Percentiles rank a stretch among this genome's conserved stretches.
These are phyloP conservation scores for Bubo scandiacus DNA, from an alignment of 2,113 vertebrate species.

Conservation along the genomic window DNA sequence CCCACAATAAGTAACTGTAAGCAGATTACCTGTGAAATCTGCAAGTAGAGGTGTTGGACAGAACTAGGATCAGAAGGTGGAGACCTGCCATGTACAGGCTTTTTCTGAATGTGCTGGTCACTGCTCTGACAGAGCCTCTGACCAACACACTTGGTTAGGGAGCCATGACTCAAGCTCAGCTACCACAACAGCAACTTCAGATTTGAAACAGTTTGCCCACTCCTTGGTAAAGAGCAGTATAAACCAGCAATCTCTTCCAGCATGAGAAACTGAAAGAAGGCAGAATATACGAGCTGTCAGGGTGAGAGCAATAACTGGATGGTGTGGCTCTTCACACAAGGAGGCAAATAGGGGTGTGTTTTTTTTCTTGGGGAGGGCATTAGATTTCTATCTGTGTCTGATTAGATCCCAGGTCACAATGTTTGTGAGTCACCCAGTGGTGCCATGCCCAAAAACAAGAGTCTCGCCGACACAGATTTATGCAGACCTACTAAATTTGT, in stretches of 20 bases:
- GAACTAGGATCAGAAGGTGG: neutral
- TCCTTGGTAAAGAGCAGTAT: neutral
- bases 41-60: neutral
- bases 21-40: neutral
- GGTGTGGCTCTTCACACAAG: neutral
- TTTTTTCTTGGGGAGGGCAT: neutral
- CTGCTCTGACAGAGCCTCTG: neutral
- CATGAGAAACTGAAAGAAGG: neutral
- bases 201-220: neutral
- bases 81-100: neutral
- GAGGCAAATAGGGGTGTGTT: neutral
- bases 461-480: neutral
- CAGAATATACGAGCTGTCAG: neutral
- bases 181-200: neutral
- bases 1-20: neutral
- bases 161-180: neutral
- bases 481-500: constrained; percentile 10
- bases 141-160: neutral
- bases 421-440: neutral
- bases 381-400: neutral
- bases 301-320: neutral
- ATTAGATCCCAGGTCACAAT: neutral
- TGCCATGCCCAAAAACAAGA: neutral
- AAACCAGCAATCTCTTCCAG: neutral
- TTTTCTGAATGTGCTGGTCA: neutral